Conservation (phyloP, 2,888 invertebrate species). For the Eupithecia centaureata region DNA sequence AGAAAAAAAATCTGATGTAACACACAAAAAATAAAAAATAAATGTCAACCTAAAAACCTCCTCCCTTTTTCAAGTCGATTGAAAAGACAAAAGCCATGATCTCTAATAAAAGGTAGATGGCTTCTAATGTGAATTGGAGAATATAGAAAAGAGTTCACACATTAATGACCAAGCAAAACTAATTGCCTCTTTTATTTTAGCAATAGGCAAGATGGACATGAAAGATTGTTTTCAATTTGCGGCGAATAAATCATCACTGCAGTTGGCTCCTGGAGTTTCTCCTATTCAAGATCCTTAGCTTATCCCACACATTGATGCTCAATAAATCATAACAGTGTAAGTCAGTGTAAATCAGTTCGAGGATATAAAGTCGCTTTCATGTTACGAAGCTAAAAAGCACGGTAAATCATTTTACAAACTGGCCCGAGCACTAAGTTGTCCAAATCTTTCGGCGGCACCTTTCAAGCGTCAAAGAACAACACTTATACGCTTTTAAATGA, state of each 20-base stretch:
- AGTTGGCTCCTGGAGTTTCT: constrained; percentile 8
- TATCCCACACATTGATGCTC: background rate
- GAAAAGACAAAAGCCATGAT: constrained; percentile 31
- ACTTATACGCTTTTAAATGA: constrained; percentile 58
- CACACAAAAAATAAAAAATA: no score
- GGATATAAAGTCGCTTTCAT: constrained; percentile 29
- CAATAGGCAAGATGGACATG: background rate
- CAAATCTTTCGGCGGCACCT: constrained; percentile 52
- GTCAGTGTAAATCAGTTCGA: constrained; percentile 32
- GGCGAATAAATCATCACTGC: background rate
- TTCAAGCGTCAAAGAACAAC: constrained; percentile 55
- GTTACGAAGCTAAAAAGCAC: constrained; percentile 35
- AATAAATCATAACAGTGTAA: constrained; percentile 16
- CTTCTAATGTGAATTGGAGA: background rate
- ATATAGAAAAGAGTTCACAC: background rate
- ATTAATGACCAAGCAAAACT: background rate
- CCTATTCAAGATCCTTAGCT: constrained; percentile 1
- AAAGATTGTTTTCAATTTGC: constrained; percentile 7
- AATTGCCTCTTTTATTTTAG: background rate
- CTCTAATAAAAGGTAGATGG: constrained; percentile 5
- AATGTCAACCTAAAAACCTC: no score
- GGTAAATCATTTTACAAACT: constrained; percentile 38
- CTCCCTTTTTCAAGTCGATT: no score
- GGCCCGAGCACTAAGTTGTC: constrained; percentile 44
- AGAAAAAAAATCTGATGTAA: no score